A percentile compares a stretch with the other conserved stretches of the same genome.
phyloP scores from a whole-genome alignment of 2,888 invertebrate species.

The Platycnemis pennipes region DNA sequence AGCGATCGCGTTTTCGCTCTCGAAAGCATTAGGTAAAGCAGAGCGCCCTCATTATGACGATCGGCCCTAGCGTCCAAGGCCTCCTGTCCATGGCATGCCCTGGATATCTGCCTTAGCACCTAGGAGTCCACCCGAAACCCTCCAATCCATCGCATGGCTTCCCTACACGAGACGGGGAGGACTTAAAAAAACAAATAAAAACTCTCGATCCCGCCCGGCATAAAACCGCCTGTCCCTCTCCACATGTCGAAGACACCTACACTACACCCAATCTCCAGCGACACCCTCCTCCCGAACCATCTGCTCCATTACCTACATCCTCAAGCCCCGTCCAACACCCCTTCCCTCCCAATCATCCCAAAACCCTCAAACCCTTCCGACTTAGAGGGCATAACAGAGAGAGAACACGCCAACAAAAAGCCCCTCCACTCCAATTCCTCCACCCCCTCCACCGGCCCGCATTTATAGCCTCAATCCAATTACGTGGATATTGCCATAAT shows the following conservation, averaged over 20 bases:
- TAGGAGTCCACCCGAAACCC: too few species aligned
- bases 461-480: conserved; percentile 68
- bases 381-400: too few species aligned
- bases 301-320: conserved; percentile 44
- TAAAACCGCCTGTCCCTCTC: neutral
- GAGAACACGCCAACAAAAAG: too few species aligned
- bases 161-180: too few species aligned
- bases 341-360: neutral
- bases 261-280: neutral
- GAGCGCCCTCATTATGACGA: too few species aligned
- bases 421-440: neutral
- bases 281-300: neutral
- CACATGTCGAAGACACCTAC: neutral
- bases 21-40: too few species aligned
- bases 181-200: too few species aligned
- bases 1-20: too few species aligned
- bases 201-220: neutral
- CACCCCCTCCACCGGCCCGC: neutral
- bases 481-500: conserved; percentile 66
- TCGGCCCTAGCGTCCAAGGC: too few species aligned
- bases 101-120: too few species aligned
- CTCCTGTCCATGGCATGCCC: too few species aligned
- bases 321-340: neutral
- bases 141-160: too few species aligned
- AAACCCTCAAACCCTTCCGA: neutral